phyloP scores from a whole-genome alignment of 2,797 vertebrate species.

The Aplochiton taeniatus region DNA sequence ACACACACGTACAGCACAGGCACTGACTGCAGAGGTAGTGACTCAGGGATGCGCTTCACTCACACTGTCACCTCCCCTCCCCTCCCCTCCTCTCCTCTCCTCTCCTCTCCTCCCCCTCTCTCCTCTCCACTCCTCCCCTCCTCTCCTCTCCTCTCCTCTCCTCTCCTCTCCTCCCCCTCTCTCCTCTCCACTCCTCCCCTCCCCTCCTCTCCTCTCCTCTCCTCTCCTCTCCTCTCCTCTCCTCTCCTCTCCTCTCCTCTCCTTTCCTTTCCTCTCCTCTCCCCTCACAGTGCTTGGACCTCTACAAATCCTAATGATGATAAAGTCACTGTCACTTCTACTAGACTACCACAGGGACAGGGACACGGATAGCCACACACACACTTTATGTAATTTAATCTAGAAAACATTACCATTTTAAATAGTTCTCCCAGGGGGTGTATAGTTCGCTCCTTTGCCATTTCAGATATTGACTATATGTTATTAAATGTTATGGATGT shows the following conservation, averaged over 20 bases:
- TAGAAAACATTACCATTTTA: neutral
- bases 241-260: no score
- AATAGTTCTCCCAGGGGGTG: no score
- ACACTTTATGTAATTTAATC: neutral
- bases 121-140: neutral
- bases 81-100: neutral
- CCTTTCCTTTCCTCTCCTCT: neutral
- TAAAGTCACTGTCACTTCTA: conserved; percentile 38
- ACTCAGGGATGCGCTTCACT: neutral
- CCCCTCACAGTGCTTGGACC: no score
- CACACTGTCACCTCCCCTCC: neutral
- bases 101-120: neutral
- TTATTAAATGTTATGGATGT: neutral
- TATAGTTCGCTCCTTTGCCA: neutral
- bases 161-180: no score
- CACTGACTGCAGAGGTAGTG: neutral
- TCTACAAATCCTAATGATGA: conserved; percentile 50
- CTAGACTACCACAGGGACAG: conserved; percentile 32
- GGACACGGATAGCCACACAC: conserved; percentile 26
- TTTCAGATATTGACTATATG: conserved; percentile 19
- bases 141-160: neutral
- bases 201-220: no score
- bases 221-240: neutral
- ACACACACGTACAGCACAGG: neutral
- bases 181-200: no score